Evolutionary conservation across 2,113 vertebrate species (phyloP).

Genomic region (Oceanodroma tethys): DNA sequence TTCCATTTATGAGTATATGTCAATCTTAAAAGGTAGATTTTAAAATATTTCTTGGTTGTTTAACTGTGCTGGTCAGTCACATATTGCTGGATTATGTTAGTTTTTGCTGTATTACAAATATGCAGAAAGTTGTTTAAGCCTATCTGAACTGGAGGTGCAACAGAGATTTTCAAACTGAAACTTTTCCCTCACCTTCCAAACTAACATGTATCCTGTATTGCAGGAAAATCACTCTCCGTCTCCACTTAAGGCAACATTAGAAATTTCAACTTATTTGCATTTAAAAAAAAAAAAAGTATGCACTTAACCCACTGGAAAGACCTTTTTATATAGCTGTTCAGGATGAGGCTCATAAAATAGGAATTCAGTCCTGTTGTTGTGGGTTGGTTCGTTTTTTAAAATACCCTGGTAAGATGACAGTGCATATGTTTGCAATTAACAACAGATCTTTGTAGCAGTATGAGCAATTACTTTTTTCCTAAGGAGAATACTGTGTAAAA

Average conservation of each 20-base stretch:
- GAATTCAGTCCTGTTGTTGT: not conserved
- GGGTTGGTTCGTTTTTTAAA: not conserved
- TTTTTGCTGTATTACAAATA: not conserved
- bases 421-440: not conserved
- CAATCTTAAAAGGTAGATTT: not conserved
- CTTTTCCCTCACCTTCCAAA: not conserved
- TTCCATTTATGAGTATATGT: not conserved
- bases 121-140: not conserved
- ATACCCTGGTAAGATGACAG: not conserved
- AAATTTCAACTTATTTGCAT: not conserved
- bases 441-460: not conserved
- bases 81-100: not conserved
- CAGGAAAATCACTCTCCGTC: not conserved
- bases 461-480: not conserved
- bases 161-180: not conserved
- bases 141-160: not conserved
- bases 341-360: not conserved
- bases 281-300: not conserved
- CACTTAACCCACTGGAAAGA: not conserved
- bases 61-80: not conserved
- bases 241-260: not conserved
- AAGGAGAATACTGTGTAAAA: not conserved
- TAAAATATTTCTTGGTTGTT: not conserved
- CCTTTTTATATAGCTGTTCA: not conserved
- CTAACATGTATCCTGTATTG: not conserved